phyloP scores from a whole-genome alignment of 2,797 vertebrate species.

The Delichon dasypus region DNA sequence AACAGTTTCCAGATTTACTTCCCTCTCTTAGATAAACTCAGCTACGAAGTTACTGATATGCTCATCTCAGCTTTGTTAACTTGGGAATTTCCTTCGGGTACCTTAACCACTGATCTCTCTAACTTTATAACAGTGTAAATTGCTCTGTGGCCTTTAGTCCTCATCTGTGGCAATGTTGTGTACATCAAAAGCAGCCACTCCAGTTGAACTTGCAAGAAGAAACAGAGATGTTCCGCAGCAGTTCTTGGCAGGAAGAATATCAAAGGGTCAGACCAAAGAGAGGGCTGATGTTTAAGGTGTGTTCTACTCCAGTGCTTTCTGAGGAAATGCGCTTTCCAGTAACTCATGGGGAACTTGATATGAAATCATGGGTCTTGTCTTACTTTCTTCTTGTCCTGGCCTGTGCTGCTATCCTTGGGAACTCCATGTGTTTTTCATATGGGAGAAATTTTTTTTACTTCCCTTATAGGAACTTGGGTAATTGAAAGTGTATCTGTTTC shows the following conservation, averaged over 20 bases:
- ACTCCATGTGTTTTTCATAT: not conserved
- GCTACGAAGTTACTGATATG: rapidly evolving
- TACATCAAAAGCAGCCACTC: not conserved
- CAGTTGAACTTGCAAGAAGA: not conserved
- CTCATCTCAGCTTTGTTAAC: not conserved
- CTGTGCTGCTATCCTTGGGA: not conserved
- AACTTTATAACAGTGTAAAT: not conserved
- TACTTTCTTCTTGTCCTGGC: not conserved
- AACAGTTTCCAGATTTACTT: not conserved
- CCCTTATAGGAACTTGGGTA: not conserved
- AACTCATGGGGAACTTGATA: not conserved
- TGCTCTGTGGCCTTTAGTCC: not conserved
- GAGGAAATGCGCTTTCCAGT: not conserved
- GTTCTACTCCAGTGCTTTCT: not conserved
- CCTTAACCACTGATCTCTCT: not conserved
- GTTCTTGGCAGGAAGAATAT: not conserved
- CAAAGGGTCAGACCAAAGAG: not conserved
- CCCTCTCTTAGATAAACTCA: not conserved
- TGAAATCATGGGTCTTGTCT: not conserved
- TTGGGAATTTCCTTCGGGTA: not conserved
- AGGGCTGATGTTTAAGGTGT: not conserved
- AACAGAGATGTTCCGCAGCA: not conserved
- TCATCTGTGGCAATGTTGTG: not conserved
- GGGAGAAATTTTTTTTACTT: not conserved
- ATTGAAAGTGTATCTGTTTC: not conserved